These are phyloP conservation scores for Pseudorhombus dupliciocellatus DNA, from an alignment of 2,113 vertebrate genomes.

Conservation along the genomic window DNA sequence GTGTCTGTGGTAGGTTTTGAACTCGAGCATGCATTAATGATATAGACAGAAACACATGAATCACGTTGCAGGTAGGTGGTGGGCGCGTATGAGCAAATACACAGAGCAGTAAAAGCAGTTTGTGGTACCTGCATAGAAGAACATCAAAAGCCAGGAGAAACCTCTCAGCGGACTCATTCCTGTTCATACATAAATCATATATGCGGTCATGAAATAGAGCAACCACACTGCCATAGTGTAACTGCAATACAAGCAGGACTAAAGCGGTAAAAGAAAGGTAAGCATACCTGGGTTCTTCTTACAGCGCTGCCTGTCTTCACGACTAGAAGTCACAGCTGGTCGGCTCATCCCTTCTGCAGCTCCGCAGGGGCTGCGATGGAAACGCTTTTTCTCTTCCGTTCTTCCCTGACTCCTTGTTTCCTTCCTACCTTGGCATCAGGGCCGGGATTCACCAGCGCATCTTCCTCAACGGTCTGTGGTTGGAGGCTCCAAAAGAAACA, in stretches of 20 bases:
- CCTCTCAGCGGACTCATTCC: constrained; percentile 63
- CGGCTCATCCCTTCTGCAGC: constrained; percentile 44
- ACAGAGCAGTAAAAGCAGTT: constrained; percentile 20
- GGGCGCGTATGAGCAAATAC: constrained; percentile 18
- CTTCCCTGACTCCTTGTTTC: constrained; percentile 45
- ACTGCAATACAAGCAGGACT: constrained; percentile 21
- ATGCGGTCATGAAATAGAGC: constrained; percentile 35
- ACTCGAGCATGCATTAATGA: not conserved
- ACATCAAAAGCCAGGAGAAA: constrained; percentile 57
- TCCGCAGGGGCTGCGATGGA: constrained; percentile 55
- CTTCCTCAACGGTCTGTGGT: constrained; percentile 13
- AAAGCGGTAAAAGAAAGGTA: constrained; percentile 39
- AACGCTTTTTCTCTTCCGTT: constrained; percentile 35
- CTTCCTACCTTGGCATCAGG: constrained; percentile 41
- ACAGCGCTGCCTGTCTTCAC: constrained; percentile 40
- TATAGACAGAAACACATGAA: constrained; percentile 4
- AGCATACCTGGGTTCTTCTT: constrained; percentile 56
- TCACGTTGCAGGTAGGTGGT: constrained; percentile 36
- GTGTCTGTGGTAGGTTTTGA: constrained; percentile 1
- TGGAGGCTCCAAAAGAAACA: constrained; percentile 28
- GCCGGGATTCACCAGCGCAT: not conserved
- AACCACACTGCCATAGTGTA: constrained; percentile 11
- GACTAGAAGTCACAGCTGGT: constrained; percentile 52
- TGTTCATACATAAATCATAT: constrained; percentile 65
- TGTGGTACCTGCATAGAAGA: constrained; percentile 67